These are phyloP conservation scores for Cyclargus thomasi DNA, from an alignment of 1,140 invertebrate species.

Conservation along the genomic window DNA sequence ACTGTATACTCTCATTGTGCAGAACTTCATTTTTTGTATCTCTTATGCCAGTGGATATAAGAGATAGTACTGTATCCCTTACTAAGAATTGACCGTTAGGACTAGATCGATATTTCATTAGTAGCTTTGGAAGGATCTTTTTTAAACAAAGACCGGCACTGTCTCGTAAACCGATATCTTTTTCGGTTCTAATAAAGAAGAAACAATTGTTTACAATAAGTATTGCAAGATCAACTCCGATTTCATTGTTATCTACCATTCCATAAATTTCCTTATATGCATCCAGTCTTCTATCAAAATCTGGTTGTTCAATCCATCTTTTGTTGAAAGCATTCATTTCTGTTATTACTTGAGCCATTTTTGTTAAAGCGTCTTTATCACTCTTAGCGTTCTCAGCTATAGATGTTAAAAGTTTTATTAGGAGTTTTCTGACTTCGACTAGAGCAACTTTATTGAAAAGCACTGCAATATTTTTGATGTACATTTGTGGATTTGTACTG, in stretches of 20 bases:
- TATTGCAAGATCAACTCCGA: slow-evolving; percentile 81
- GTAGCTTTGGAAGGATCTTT: slow-evolving; percentile 77
- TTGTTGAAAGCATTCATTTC: slow-evolving; percentile 91
- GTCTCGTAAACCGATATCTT: slow-evolving; percentile 89
- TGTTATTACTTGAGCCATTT: slow-evolving; percentile 73
- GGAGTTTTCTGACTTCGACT: slow-evolving; percentile 78
- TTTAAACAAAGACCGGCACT: slow-evolving; percentile 85
- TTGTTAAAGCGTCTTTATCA: slow-evolving; percentile 52
- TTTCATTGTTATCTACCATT: slow-evolving; percentile 73
- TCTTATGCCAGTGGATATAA: slow-evolving; percentile 82
- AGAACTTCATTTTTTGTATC: slow-evolving; percentile 79
- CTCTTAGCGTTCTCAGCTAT: slow-evolving; percentile 70
- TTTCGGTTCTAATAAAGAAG: slow-evolving; percentile 84
- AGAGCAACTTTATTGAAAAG: slow-evolving; percentile 79
- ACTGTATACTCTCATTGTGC: slow-evolving; percentile 83
- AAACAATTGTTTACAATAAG: slow-evolving; percentile 89
- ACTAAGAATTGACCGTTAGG: slow-evolving; percentile 80
- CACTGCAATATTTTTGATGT: slow-evolving; percentile 80
- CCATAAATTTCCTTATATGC: slow-evolving; percentile 81
- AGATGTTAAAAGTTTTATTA: slow-evolving; percentile 76
- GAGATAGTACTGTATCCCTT: slow-evolving; percentile 81
- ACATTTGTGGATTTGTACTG: slow-evolving; percentile 78
- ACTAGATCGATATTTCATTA: slow-evolving; percentile 67
- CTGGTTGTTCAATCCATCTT: slow-evolving; percentile 92
- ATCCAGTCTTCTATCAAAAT: slow-evolving; percentile 87